Evolutionary conservation across 2,888 invertebrate genomes (phyloP).

Genomic region (Atethmia centrago): DNA sequence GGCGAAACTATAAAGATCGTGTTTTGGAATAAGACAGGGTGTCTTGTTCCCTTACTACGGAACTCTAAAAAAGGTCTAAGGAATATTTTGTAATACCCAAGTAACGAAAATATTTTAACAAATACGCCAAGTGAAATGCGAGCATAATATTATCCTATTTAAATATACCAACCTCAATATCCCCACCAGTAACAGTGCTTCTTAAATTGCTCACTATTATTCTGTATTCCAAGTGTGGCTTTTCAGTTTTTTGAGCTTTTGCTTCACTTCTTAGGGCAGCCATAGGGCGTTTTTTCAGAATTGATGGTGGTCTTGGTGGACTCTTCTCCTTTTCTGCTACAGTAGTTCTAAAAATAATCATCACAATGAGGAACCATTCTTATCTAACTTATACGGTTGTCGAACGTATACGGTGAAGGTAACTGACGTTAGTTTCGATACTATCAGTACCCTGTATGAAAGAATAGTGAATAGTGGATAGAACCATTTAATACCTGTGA

Average conservation of each 20-base stretch:
- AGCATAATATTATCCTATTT: slow-evolving; percentile 2
- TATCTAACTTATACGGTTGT: neutral
- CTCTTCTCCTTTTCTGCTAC: slow-evolving; percentile 79
- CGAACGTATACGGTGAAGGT: neutral
- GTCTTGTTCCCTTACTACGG: neutral
- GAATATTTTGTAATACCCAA: neutral
- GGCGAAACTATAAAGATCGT: too few relatives aligned
- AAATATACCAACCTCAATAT: slow-evolving; percentile 93
- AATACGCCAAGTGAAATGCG: neutral
- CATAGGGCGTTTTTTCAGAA: slow-evolving; percentile 88
- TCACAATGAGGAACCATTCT: neutral
- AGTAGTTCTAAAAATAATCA: slow-evolving; percentile 72
- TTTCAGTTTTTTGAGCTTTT: slow-evolving; percentile 78
- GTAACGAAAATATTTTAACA: neutral
- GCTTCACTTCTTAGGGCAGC: slow-evolving; percentile 82
- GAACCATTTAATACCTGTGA: slow-evolving; percentile 71
- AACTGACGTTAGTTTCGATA: neutral
- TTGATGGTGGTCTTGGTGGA: slow-evolving; percentile 86
- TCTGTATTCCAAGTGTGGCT: slow-evolving; percentile 92
- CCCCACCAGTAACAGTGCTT: slow-evolving; percentile 96
- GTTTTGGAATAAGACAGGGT: too few relatives aligned
- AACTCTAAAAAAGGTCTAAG: neutral
- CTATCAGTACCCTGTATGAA: neutral
- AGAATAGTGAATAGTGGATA: neutral
- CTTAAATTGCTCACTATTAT: slow-evolving; percentile 98